A percentile compares a stretch with the other conserved stretches of the same genome.
Evolutionary conservation across 2,888 invertebrate species (phyloP).

Genomic region (Scaeva pyrastri): DNA sequence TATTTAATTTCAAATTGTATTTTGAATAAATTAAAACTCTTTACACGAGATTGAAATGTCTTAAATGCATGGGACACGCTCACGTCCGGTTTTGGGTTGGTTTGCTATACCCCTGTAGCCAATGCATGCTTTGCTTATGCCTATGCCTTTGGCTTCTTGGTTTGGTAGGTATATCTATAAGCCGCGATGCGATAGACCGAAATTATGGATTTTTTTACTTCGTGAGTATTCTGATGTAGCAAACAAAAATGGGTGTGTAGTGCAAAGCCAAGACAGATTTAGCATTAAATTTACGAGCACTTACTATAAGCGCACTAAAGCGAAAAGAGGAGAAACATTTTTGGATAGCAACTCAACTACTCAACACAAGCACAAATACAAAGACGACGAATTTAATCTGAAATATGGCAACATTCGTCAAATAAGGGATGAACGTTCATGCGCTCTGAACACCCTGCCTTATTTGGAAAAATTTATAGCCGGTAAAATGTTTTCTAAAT

Average conservation of each 20-base stretch:
- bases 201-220: slow-evolving; percentile 52
- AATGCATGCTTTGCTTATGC: no score
- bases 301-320: background rate
- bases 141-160: background rate
- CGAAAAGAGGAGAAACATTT: slow-evolving; percentile 18
- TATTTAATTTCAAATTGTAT: slow-evolving; percentile 33
- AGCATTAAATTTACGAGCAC: background rate
- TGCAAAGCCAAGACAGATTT: background rate
- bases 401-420: slow-evolving; percentile 65
- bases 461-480: slow-evolving; percentile 70
- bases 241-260: slow-evolving; percentile 31
- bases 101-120: no score
- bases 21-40: slow-evolving; percentile 65
- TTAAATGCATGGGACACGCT: background rate
- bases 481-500: slow-evolving; percentile 50
- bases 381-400: slow-evolving; percentile 18
- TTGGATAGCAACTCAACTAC: slow-evolving; percentile 20
- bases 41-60: slow-evolving; percentile 18
- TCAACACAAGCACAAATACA: slow-evolving; percentile 26
- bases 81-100: background rate
- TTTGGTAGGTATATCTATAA: background rate
- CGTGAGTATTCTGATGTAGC: no score
- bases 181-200: slow-evolving; percentile 5
- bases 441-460: slow-evolving; percentile 60
- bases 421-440: slow-evolving; percentile 57